A percentile compares a stretch with the other conserved stretches of the same genome.
These are phyloP conservation scores for Mnemiopsis leidyi DNA, from an alignment of 37 sponge, comb jelly and placozoan species.

Conservation along the genomic window DNA sequence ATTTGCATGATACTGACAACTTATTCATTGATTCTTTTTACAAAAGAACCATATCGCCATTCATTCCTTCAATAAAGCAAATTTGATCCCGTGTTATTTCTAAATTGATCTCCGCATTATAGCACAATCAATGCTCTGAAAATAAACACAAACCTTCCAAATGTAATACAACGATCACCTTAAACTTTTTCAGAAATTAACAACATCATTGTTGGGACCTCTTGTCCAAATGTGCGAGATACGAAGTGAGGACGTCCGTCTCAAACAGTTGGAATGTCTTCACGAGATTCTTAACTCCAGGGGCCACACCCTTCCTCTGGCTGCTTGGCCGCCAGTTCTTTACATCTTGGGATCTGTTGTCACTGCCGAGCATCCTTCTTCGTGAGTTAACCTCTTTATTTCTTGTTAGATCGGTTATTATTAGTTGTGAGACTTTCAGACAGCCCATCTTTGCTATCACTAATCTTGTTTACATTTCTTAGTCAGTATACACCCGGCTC, in stretches of 20 bases:
- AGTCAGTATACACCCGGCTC: too few relatives aligned
- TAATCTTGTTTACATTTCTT: too few relatives aligned
- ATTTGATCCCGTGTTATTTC: too few relatives aligned
- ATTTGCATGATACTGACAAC: background rate
- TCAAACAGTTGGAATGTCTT: slow-evolving; percentile 80
- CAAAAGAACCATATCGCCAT: too few relatives aligned
- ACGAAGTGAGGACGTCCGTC: slow-evolving; percentile 71
- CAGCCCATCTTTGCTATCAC: too few relatives aligned
- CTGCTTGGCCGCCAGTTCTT: slow-evolving; percentile 44
- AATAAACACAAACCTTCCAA: too few relatives aligned
- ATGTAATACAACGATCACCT: too few relatives aligned
- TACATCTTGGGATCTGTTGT: slow-evolving; percentile 49
- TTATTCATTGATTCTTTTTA: too few relatives aligned
- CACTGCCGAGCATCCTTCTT: background rate
- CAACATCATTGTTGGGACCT: slow-evolving; percentile 67
- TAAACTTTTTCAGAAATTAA: background rate
- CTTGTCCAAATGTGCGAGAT: slow-evolving; percentile 65
- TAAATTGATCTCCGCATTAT: too few relatives aligned
- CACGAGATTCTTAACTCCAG: slow-evolving; percentile 40
- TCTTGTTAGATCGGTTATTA: background rate
- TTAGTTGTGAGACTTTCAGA: background rate
- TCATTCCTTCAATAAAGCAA: too few relatives aligned
- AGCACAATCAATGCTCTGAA: too few relatives aligned
- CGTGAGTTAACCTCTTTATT: slow-evolving; percentile 21
- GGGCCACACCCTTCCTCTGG: slow-evolving; percentile 15